Evolutionary conservation across 2,888 invertebrate species (phyloP), one percentile per base, ranked within the genome.

Genomic region (Heliconius ismenius): DNA sequence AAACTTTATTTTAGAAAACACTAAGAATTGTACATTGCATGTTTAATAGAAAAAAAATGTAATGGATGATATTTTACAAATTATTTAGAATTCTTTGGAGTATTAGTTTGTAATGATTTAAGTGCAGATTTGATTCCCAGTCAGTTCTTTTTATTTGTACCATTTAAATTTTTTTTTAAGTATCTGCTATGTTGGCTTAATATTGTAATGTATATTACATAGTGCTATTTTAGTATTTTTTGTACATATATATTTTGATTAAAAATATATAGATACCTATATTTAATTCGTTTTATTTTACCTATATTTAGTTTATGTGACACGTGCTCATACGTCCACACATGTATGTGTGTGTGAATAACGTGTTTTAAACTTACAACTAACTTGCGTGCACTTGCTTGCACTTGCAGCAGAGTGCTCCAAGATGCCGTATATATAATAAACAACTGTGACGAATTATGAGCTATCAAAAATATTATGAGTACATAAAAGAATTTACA

Each of bases 221-320:
- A 67, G 67, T 67, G 39, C 67, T 67, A 67, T 39, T 43, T 67
- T 67, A 39, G 67, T 67, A 67, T 62, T 62, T 58, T 62, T 62
- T 62, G 62, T 62, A 62, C 62, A 62, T 21, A 67, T 43, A 67
- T 67, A 39, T 67, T 67, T 65, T 39, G 3, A 43, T 9, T 67
- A 24, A 67, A 67, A 13, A 65, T 65, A 65, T 65, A 67, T 39
- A 39, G n/a, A 67, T 36, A 67, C 65, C 11, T 43, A 64, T 10
- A 32, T 64, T 58, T 58, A 15, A 24, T 26, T 62, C 7, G 6
- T 62, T 62, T 62, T 26, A 24, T 62, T 62, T 26, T 26, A 15
- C 60, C 62, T 18, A 15, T 60, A 60, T 26, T 26, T 24, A 21
- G 3, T 49, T 49, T 21, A 21, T 49, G 18, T 21, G n/a, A 21